A percentile compares a stretch with the other conserved stretches of the same genome.
phyloP scores from a whole-genome alignment of 1,140 invertebrate species.

The Andricus grossulariae region DNA sequence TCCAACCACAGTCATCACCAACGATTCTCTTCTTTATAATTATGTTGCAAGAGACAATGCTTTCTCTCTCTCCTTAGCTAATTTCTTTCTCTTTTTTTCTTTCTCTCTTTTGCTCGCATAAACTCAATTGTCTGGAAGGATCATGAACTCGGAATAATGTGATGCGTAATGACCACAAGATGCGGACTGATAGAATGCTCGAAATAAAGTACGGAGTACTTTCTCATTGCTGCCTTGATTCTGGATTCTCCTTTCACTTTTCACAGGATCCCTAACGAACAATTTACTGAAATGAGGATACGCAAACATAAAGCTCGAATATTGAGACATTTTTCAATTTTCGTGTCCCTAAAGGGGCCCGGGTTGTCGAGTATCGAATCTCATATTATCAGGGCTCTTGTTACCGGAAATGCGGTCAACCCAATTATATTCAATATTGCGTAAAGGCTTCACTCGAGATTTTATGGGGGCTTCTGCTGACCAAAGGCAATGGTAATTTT shows the following conservation, averaged over 20 bases:
- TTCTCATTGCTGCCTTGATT: slow-evolving; percentile 62
- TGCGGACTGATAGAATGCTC: slow-evolving; percentile 37
- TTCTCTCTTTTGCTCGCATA: neutral
- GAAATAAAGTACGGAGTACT: slow-evolving; percentile 59
- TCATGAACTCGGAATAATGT: slow-evolving; percentile 21
- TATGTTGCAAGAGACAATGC: neutral
- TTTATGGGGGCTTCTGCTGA: no score
- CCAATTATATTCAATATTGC: no score
- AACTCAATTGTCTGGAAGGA: neutral
- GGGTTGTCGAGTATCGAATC: no score
- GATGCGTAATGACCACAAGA: slow-evolving; percentile 37
- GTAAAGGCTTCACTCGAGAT: no score
- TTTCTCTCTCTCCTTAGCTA: neutral
- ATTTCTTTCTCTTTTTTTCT: no score
- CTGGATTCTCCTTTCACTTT: slow-evolving; percentile 69
- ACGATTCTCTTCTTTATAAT: neutral
- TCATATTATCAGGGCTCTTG: no score
- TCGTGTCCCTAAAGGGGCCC: neutral
- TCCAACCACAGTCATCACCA: neutral
- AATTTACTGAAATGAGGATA: slow-evolving; percentile 11
- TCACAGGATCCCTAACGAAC: slow-evolving; percentile 52
- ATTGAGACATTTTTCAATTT: neutral
- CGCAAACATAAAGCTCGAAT: neutral
- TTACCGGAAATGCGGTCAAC: no score
- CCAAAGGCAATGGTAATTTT: no score